Conservation (phyloP, 1,140 invertebrate genomes). For the Drosophila mauritiana region DNA sequence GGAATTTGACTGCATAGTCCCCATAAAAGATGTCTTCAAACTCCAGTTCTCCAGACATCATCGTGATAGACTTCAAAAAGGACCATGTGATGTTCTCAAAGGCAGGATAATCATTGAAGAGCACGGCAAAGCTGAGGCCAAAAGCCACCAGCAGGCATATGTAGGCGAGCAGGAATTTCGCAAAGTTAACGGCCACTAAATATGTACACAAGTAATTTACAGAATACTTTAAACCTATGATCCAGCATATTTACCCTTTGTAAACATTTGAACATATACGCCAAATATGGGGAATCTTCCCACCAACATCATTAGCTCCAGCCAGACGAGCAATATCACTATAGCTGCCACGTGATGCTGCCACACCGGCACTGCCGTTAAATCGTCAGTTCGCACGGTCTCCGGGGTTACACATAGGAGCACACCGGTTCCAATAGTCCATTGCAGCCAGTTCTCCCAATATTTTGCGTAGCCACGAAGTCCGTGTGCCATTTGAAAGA, state of each 20-base stretch:
- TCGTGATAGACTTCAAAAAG: constrained; percentile 92
- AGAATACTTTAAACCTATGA: too few relatives aligned
- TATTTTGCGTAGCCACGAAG: constrained; percentile 89
- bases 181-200: constrained; percentile 91
- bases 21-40: constrained; percentile 93
- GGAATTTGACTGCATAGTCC: constrained; percentile 86
- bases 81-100: constrained; percentile 87
- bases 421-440: constrained; percentile 89
- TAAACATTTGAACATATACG: constrained; percentile 94
- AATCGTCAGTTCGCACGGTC: constrained; percentile 59
- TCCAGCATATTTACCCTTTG: constrained; percentile 85
- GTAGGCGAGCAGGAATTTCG: constrained; percentile 92
- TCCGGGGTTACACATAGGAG: constrained; percentile 86
- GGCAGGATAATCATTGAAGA: constrained; percentile 91
- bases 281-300: constrained; percentile 94
- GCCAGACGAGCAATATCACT: constrained; percentile 91
- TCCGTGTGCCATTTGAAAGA: constrained; percentile 90
- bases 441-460: constrained; percentile 94
- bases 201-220: constrained; percentile 11
- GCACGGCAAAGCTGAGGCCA: constrained; percentile 90
- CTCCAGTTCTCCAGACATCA: constrained; percentile 95
- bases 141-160: constrained; percentile 92
- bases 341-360: constrained; percentile 92
- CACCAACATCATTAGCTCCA: constrained; percentile 93
- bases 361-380: constrained; percentile 86